These are phyloP conservation scores for Abramis brama DNA, from an alignment of 2,113 vertebrate genomes.

Conservation along the genomic window DNA sequence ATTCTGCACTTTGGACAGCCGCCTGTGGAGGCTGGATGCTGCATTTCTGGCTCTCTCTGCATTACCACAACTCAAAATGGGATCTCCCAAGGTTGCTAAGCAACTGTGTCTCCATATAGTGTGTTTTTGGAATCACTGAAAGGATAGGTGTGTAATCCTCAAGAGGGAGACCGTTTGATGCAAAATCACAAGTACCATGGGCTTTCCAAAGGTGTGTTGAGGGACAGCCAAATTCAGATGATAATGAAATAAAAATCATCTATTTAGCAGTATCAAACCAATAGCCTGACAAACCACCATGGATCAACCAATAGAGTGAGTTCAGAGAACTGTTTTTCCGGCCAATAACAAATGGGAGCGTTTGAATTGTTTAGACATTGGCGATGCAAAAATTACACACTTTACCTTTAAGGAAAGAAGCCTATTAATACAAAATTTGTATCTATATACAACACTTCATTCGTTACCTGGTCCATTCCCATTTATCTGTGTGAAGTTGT, in stretches of 20 bases:
- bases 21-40: conserved; percentile 33
- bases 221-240: conserved; percentile 4
- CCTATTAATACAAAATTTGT: not conserved
- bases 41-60: conserved; percentile 46
- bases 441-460: too few relatives aligned
- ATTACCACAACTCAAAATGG: conserved; percentile 49
- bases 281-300: not conserved
- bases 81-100: conserved; percentile 61
- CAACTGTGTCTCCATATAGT: conserved; percentile 56
- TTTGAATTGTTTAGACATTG: not conserved
- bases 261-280: not conserved
- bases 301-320: not conserved
- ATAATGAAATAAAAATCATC: not conserved
- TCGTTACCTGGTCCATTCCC: conserved; percentile 80
- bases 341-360: not conserved
- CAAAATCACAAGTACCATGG: conserved; percentile 15
- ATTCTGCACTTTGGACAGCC: conserved; percentile 14
- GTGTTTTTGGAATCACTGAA: conserved; percentile 50
- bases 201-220: not conserved
- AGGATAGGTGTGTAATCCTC: conserved; percentile 42
- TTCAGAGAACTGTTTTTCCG: not conserved
- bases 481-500: conserved; percentile 79
- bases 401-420: not conserved
- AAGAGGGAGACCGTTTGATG: conserved; percentile 44
- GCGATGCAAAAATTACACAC: not conserved